Conservation (phyloP, 2,888 invertebrate genomes). For the Hylaea fasciaria region DNA sequence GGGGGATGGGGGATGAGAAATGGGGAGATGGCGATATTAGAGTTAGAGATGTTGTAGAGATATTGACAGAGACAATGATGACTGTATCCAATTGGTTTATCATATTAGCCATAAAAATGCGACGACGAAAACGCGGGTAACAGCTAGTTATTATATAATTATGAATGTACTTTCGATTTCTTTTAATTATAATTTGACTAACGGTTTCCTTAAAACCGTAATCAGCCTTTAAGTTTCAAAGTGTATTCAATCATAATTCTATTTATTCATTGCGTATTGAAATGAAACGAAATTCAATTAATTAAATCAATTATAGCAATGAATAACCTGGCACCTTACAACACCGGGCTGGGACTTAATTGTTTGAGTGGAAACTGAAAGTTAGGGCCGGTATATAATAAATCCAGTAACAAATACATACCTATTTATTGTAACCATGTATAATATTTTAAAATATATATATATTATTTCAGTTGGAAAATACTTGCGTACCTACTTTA, state of each 20-base stretch:
- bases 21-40: no score
- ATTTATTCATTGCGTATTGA: constrained; percentile 54
- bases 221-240: constrained; percentile 28
- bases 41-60: no score
- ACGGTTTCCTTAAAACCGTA: constrained; percentile 33
- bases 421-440: no score
- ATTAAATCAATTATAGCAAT: constrained; percentile 55
- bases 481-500: no score
- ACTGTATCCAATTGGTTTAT: no score
- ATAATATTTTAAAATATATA: no score
- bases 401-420: not conserved
- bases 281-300: constrained; percentile 56
- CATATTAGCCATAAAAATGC: no score
- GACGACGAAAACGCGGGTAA: no score
- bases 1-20: no score
- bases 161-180: constrained; percentile 17
- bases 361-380: constrained; percentile 34
- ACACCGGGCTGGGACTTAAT: constrained; percentile 27
- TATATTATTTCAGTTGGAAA: no score
- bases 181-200: constrained; percentile 5
- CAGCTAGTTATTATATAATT: not conserved
- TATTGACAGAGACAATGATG: no score
- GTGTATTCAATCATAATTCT: constrained; percentile 48
- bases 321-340: constrained; percentile 49
- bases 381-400: constrained; percentile 19